Conservation (phyloP, 2,113 vertebrate genomes). For the Leiothrix lutea region DNA sequence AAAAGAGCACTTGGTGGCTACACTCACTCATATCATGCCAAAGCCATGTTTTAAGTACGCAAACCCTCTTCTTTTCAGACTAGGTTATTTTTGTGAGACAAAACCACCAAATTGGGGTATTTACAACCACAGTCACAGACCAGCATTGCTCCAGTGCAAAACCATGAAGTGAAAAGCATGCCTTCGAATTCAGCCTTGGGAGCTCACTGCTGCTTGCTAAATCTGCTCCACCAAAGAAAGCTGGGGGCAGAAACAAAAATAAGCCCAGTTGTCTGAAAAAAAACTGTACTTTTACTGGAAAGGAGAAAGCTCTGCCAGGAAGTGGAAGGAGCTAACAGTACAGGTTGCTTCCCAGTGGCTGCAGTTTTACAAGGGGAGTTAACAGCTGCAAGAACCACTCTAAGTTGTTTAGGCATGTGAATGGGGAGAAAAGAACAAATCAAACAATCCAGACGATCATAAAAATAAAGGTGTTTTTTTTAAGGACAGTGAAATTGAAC, state of each 20-base stretch:
- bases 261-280: background rate
- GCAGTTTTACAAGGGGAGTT: background rate
- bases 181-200: background rate
- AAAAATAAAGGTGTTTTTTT: background rate
- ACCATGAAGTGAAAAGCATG: background rate
- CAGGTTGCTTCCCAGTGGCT: background rate
- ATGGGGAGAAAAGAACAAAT: background rate
- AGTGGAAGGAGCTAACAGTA: background rate
- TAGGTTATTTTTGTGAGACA: background rate
- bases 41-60: background rate
- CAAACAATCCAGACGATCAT: background rate
- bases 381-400: background rate
- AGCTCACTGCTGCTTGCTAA: background rate
- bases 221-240: background rate
- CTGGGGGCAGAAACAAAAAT: background rate
- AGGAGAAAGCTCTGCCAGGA: background rate
- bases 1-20: background rate
- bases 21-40: background rate
- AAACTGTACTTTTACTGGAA: background rate
- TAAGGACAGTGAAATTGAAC: background rate
- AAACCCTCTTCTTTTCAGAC: background rate
- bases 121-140: background rate
- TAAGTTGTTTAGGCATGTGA: background rate
- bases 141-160: background rate
- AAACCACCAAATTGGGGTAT: background rate